Conservation (phyloP, 2,888 invertebrate species). For the Nemapogon koenigi region DNA sequence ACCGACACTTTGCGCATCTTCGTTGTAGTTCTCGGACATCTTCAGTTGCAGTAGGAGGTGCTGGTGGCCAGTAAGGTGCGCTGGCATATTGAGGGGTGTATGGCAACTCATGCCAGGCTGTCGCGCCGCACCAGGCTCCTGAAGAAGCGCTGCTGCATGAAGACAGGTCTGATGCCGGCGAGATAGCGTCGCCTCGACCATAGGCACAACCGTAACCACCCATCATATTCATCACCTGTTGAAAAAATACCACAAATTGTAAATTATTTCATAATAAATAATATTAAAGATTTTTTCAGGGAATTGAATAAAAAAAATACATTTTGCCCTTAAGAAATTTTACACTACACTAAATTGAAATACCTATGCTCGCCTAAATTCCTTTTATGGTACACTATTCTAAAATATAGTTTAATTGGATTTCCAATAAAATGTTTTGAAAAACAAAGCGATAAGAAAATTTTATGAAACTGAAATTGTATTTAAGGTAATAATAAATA, state of each 20-base stretch:
- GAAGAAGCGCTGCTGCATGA: constrained; percentile 54
- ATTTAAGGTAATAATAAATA: too few relatives aligned
- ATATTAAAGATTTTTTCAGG: too few relatives aligned
- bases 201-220: constrained; percentile 47
- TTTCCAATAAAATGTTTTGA: too few relatives aligned
- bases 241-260: constrained; percentile 6
- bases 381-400: too few relatives aligned
- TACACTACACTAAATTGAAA: too few relatives aligned
- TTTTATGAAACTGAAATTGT: too few relatives aligned
- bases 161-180: constrained; percentile 48
- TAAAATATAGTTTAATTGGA: too few relatives aligned
- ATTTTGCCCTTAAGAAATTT: too few relatives aligned
- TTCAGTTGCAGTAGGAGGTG: constrained; percentile 48
- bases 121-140: constrained; percentile 39
- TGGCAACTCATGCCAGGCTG: constrained; percentile 47
- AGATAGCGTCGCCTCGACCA: constrained; percentile 58
- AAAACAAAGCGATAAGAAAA: too few relatives aligned
- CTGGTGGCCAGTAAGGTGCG: constrained; percentile 21
- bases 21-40: constrained; percentile 67
- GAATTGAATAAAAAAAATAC: too few relatives aligned
- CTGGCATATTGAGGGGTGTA: constrained; percentile 57
- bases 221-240: constrained; percentile 58
- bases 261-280: constrained; percentile 9
- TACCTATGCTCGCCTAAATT: too few relatives aligned
- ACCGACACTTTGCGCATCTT: constrained; percentile 78